A percentile compares a stretch with the other conserved stretches of the same genome.
Evolutionary conservation across 2,113 vertebrate species (phyloP).

Genomic region (Halichoerus grypus): DNA sequence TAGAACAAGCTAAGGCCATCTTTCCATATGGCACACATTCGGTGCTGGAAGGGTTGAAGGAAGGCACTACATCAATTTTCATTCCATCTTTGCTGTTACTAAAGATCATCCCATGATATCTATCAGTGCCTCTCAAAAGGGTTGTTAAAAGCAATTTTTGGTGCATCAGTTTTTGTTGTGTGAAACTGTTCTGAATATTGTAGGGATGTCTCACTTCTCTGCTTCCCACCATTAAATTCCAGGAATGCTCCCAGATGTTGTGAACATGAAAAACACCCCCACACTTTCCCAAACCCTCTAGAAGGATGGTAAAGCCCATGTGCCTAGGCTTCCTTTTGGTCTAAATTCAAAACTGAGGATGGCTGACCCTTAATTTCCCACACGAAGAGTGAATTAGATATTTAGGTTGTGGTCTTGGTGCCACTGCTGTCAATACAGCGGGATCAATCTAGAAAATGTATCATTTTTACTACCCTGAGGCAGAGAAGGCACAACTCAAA

Average conservation of each 20-base stretch:
- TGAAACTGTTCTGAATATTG: not conserved
- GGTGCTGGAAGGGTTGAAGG: no score
- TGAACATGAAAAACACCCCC: not conserved
- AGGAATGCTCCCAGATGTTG: not conserved
- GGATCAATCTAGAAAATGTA: not conserved
- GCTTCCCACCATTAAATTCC: not conserved
- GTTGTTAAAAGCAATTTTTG: conserved; percentile 24
- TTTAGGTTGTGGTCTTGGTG: not conserved
- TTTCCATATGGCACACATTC: not conserved
- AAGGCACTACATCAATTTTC: not conserved
- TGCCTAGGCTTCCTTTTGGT: not conserved
- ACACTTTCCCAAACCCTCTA: not conserved
- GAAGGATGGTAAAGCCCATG: not conserved
- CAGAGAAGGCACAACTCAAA: not conserved
- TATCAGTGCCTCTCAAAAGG: not conserved
- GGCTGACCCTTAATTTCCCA: not conserved
- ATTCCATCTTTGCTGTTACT: not conserved
- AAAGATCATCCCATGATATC: conserved; percentile 2
- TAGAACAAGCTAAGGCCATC: not conserved
- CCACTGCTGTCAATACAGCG: not conserved
- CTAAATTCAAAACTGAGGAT: conserved; percentile 10
- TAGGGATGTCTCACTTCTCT: not conserved
- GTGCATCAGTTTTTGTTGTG: not conserved
- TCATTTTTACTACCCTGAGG: not conserved
- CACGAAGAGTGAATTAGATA: not conserved